Percentiles rank a stretch among this genome's conserved stretches.
Evolutionary conservation across 2,888 invertebrate genomes (phyloP).

Genomic region (Tenthredo scrophulariae): DNA sequence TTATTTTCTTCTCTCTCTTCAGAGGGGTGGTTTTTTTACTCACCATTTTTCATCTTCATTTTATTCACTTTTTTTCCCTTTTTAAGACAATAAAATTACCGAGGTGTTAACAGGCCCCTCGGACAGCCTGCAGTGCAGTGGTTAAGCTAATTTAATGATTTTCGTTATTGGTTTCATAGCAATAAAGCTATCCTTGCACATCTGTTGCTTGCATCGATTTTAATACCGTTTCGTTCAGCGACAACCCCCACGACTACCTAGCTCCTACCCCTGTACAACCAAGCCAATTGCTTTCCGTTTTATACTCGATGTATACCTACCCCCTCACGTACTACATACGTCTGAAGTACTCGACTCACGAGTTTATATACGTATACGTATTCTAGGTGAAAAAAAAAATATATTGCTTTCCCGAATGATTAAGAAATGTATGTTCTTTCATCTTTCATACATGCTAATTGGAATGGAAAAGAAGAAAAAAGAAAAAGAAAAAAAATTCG

Average conservation of each 20-base stretch:
- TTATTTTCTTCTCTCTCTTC: neutral
- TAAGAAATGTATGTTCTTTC: neutral
- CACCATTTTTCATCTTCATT: neutral
- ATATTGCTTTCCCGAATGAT: neutral
- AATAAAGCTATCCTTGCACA: slow-evolving; percentile 75
- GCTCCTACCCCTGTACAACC: neutral
- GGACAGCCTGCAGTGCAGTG: slow-evolving; percentile 60
- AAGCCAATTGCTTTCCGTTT: slow-evolving; percentile 36
- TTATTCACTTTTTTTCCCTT: neutral
- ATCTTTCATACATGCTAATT: neutral
- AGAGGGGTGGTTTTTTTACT: neutral
- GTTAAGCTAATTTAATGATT: slow-evolving; percentile 76
- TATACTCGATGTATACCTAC: slow-evolving; percentile 39
- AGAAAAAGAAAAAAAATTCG: neutral
- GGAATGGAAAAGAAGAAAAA: neutral
- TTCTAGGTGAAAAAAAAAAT: neutral
- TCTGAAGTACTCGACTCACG: neutral
- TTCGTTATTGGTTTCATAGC: slow-evolving; percentile 73
- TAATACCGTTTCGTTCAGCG: slow-evolving; percentile 68
- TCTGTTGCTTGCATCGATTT: slow-evolving; percentile 76
- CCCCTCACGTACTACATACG: neutral
- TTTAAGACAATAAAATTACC: slow-evolving; percentile 12
- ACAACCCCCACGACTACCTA: neutral
- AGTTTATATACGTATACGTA: neutral
- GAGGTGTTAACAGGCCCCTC: slow-evolving; percentile 21